These are phyloP conservation scores for Electrophaes corylata DNA, from an alignment of 2,888 invertebrate species.

Conservation along the genomic window DNA sequence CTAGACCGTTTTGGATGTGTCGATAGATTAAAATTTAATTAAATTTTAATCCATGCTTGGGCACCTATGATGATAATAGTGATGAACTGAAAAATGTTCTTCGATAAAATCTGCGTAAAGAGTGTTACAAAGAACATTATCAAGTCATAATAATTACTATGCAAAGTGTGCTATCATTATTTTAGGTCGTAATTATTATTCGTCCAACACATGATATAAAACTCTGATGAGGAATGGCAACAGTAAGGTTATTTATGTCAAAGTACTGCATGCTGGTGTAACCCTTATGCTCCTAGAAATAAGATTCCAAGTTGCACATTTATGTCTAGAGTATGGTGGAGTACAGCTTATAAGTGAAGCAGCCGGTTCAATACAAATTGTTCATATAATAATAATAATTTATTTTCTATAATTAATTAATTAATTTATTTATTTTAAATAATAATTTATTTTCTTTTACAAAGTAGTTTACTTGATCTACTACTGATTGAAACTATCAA, in stretches of 20 bases:
- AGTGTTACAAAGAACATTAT: constrained; percentile 17
- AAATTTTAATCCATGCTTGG: too few relatives aligned
- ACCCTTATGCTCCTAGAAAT: background rate
- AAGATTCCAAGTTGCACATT: constrained; percentile 2
- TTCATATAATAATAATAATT: background rate
- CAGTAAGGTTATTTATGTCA: constrained; percentile 24
- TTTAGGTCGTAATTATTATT: constrained; percentile 28
- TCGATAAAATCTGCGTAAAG: constrained; percentile 22
- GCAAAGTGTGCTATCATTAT: constrained; percentile 27
- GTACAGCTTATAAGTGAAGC: background rate
- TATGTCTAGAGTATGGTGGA: constrained; percentile 12
- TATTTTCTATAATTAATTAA: background rate
- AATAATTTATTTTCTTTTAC: too few relatives aligned
- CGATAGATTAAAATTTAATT: too few relatives aligned
- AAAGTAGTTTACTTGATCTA: too few relatives aligned
- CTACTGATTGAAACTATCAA: too few relatives aligned
- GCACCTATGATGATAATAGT: background rate
- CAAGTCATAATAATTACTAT: constrained; percentile 20
- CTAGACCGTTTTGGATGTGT: too few relatives aligned
- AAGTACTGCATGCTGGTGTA: constrained; percentile 1
- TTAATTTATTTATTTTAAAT: too few relatives aligned
- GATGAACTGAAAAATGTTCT: constrained; percentile 2
- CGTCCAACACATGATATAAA: constrained; percentile 31
- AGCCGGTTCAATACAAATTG: constrained; percentile 9
- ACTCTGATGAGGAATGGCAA: constrained; percentile 24